Evolutionary conservation across 2,113 vertebrate species (phyloP).

Genomic region (Marcusenius ussheri): DNA sequence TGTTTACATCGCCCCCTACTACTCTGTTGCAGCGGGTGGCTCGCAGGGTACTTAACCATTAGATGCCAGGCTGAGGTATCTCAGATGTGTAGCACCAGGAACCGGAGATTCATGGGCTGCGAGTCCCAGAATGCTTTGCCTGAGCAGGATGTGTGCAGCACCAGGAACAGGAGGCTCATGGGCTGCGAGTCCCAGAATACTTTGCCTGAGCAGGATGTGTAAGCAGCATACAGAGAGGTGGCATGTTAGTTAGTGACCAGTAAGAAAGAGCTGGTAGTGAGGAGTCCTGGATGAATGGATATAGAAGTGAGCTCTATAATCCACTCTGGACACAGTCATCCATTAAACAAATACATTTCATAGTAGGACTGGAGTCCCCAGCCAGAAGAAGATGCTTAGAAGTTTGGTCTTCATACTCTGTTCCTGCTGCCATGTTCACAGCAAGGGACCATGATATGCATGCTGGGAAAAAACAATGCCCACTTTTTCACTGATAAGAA

Average conservation of each 20-base stretch:
- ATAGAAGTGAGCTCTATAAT: background rate
- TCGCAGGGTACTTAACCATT: background rate
- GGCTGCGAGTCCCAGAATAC: background rate
- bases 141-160: background rate
- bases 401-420: background rate
- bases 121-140: background rate
- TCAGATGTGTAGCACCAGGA: background rate
- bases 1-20: conserved; percentile 26
- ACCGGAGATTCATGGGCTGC: background rate
- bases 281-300: background rate
- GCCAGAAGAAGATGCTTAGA: background rate
- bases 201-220: background rate
- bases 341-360: background rate
- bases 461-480: background rate
- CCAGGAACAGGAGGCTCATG: background rate
- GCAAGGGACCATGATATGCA: background rate
- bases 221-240: background rate
- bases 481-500: background rate
- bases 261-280: background rate
- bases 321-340: background rate
- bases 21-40: background rate
- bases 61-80: background rate
- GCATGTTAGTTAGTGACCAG: background rate
- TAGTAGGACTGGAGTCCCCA: background rate
- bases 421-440: background rate